Conservation (phyloP, 1,140 invertebrate genomes). For the Pristionchus pacificus region DNA sequence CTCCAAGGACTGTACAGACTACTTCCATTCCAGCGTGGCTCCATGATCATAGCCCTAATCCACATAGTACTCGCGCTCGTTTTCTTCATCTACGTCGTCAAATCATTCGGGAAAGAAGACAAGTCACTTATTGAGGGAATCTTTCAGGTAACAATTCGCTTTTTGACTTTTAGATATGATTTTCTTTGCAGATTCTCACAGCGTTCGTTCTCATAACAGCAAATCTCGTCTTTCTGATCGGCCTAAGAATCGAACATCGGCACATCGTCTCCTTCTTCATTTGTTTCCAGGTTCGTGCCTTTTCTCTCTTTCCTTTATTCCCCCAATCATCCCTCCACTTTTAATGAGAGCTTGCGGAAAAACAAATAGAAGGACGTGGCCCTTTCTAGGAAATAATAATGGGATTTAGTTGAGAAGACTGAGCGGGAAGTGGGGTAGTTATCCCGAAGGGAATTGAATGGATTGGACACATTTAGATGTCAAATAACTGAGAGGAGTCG, state of each 20-base stretch:
- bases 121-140: background rate
- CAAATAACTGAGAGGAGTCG: too few species aligned
- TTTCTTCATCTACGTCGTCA: conserved; percentile 12
- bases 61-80: conserved; percentile 13
- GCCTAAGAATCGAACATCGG: conserved; percentile 20
- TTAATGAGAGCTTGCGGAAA: too few species aligned
- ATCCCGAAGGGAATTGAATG: too few species aligned
- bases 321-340: too few species aligned
- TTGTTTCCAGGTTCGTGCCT: conserved; percentile 25
- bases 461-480: too few species aligned
- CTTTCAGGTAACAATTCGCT: background rate
- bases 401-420: too few species aligned
- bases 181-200: conserved; percentile 6
- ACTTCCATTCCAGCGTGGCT: conserved; percentile 8
- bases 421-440: too few species aligned
- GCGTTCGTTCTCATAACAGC: conserved; percentile 10
- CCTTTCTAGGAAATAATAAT: too few species aligned
- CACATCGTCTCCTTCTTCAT: conserved; percentile 19
- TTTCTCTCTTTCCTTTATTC: too few species aligned
- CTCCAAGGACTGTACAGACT: too few species aligned
- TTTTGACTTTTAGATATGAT: background rate
- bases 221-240: conserved; percentile 16
- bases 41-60: conserved; percentile 12
- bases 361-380: too few species aligned
- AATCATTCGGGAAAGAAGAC: conserved; percentile 9